Evolutionary conservation across 1,140 invertebrate species (phyloP).

Genomic region (Euglossa dilemma): DNA sequence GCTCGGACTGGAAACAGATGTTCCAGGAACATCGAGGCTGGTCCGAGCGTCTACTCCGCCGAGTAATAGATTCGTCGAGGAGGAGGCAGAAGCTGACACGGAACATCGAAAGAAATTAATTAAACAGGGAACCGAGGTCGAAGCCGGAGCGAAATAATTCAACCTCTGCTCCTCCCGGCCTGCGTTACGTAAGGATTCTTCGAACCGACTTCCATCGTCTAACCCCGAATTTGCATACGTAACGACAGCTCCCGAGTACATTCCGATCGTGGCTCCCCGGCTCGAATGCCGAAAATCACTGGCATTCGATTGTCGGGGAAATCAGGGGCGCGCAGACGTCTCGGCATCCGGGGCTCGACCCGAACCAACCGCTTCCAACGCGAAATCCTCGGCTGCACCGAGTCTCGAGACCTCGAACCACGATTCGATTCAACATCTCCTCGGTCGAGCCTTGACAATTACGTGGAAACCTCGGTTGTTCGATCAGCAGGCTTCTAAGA

Average conservation of each 20-base stretch:
- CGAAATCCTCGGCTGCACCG: no score
- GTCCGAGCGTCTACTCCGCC: no score
- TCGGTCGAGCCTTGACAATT: constrained; percentile 7
- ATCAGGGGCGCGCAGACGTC: neutral
- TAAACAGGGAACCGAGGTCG: neutral
- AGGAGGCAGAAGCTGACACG: no score
- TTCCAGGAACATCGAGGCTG: no score
- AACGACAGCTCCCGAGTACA: constrained; percentile 13
- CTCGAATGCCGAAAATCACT: constrained; percentile 24
- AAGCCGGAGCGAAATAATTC: neutral
- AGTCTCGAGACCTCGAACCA: no score
- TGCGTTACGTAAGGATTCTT: constrained; percentile 23
- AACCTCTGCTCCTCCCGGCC: no score
- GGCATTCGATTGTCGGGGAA: constrained; percentile 13
- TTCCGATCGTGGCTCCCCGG: constrained; percentile 23
- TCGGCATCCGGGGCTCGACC: neutral
- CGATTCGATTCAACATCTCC: no score
- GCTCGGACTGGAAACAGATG: no score
- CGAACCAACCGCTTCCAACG: neutral
- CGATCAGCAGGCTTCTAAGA: neutral
- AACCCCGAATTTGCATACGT: constrained; percentile 27
- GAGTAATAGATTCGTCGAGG: no score
- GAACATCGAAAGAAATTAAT: no score
- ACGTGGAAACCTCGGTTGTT: neutral
- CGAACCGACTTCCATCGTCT: neutral